phyloP scores from a whole-genome alignment of 2,113 vertebrate species.

The Tupaia chinensis region DNA sequence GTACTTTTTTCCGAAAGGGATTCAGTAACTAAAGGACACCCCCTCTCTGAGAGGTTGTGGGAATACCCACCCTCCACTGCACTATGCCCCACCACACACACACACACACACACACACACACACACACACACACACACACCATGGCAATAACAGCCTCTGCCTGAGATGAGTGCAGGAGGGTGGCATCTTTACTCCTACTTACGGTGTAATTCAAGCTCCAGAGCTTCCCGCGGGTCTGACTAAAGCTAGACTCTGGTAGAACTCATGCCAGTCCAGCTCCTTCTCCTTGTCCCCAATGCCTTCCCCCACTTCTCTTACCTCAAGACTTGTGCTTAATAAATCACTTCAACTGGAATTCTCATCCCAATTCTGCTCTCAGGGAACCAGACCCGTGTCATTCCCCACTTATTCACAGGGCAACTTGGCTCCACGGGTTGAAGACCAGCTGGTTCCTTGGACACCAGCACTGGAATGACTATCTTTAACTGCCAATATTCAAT shows the following conservation, averaged over 20 bases:
- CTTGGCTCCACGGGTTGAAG: not conserved
- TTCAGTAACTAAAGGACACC: not conserved
- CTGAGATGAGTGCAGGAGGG: not conserved
- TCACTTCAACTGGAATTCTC: not conserved
- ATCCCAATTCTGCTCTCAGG: not conserved
- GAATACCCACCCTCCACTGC: not conserved
- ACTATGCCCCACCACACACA: fast-evolving
- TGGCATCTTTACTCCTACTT: not conserved
- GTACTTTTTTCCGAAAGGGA: not conserved
- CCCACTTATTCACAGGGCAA: not conserved
- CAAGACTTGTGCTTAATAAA: not conserved
- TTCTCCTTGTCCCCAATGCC: fast-evolving
- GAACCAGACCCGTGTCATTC: not conserved
- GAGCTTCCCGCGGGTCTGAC: fast-evolving
- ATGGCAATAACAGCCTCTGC: not conserved
- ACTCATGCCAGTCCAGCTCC: not conserved
- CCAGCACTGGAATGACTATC: slow-evolving; percentile 38
- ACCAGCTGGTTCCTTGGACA: slow-evolving; percentile 23
- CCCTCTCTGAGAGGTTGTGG: not conserved
- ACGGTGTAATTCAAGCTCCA: not conserved
- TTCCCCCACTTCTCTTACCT: not conserved
- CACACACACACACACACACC: not conserved
- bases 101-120: not conserved
- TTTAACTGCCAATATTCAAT: slow-evolving; percentile 63
- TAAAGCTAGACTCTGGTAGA: not conserved